These are phyloP conservation scores for Psophia crepitans DNA, from an alignment of 2,113 vertebrate genomes.

Conservation along the genomic window DNA sequence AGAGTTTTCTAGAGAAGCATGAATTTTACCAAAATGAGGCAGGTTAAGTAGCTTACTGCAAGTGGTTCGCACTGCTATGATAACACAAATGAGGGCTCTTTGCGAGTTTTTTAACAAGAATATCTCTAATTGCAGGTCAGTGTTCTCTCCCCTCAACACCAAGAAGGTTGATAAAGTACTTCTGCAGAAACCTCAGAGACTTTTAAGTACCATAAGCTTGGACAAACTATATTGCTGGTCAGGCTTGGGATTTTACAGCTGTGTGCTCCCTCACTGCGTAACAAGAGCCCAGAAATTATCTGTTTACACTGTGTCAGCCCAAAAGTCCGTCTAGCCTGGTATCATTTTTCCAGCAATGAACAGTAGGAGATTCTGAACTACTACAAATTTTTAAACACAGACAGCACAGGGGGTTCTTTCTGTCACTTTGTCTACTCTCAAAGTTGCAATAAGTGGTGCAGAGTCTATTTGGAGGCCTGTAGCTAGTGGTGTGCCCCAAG, in stretches of 20 bases:
- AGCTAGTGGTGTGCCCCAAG: too few species aligned
- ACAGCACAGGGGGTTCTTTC: not conserved
- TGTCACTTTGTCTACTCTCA: not conserved
- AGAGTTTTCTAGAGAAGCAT: not conserved
- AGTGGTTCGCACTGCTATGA: not conserved
- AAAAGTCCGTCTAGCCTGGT: not conserved
- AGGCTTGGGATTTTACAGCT: not conserved
- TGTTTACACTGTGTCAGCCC: not conserved
- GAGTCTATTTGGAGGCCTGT: too few species aligned
- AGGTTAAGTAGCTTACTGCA: not conserved
- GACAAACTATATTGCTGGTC: not conserved
- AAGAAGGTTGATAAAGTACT: not conserved
- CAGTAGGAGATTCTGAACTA: not conserved
- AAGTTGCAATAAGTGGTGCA: too few species aligned
- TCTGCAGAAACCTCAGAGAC: not conserved
- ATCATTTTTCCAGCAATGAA: not conserved
- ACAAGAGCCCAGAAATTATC: not conserved
- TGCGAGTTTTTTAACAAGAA: not conserved
- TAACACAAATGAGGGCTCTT: accelerated
- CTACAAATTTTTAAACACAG: not conserved
- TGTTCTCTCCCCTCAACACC: not conserved
- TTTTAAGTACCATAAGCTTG: not conserved
- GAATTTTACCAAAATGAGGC: not conserved
- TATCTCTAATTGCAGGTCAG: not conserved
- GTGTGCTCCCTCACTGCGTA: not conserved